Percentiles rank a stretch among this genome's conserved stretches.
Evolutionary conservation across 2,888 invertebrate genomes (phyloP).

Genomic region (Bimastos eiseni): DNA sequence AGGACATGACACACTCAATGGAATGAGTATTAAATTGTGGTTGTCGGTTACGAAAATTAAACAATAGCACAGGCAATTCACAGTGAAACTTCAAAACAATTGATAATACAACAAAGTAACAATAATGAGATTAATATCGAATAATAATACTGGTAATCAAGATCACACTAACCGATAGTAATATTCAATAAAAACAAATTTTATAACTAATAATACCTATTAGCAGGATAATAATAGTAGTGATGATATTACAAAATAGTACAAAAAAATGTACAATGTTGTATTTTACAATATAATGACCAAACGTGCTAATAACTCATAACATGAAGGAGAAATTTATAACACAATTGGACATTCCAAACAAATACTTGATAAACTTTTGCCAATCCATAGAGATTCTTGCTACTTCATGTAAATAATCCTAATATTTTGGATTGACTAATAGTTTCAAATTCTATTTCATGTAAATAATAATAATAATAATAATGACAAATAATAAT

Average conservation of each 20-base stretch:
- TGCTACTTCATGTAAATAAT: not conserved
- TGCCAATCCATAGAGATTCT: not conserved
- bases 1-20: not conserved
- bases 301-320: not conserved
- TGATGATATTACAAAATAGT: not conserved
- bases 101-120: not conserved
- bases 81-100: conserved; percentile 3
- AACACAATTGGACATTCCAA: not conserved
- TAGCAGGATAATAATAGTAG: not conserved
- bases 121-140: not conserved
- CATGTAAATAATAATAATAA: too few species aligned
- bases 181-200: not conserved
- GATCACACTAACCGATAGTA: conserved; percentile 2
- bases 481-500: too few species aligned
- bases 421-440: too few species aligned
- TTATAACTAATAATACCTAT: not conserved
- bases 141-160: not conserved
- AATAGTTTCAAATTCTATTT: too few species aligned
- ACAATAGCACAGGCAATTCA: not conserved
- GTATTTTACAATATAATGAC: not conserved
- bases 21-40: not conserved
- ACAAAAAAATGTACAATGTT: not conserved
- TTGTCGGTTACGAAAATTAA: not conserved
- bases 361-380: not conserved
- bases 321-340: not conserved